These are phyloP conservation scores for Mormyrus hasselquistii DNA, from an alignment of 2,797 vertebrate genomes.

Conservation along the genomic window DNA sequence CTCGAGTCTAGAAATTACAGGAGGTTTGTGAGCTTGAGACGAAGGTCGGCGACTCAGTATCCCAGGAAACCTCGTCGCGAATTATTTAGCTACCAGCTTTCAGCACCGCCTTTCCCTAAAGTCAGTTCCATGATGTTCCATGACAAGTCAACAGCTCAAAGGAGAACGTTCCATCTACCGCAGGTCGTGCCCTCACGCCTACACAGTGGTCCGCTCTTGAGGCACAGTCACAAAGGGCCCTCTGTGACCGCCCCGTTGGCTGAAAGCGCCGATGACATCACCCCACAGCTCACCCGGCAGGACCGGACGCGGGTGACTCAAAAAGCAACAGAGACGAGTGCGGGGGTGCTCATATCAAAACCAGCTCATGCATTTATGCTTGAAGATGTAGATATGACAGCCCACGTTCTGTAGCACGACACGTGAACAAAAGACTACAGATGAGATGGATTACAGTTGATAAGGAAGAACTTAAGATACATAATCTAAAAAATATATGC, in stretches of 20 bases:
- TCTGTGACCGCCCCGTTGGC: constrained; percentile 26
- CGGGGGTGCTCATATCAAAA: constrained; percentile 45
- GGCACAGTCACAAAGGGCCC: constrained; percentile 28
- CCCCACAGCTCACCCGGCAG: constrained; percentile 39
- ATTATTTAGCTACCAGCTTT: constrained; percentile 4
- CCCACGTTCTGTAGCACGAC: neutral
- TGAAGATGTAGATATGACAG: neutral
- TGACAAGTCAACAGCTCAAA: constrained; percentile 25
- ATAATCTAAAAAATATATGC: neutral
- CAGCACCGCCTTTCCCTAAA: constrained; percentile 31
- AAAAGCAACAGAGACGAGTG: constrained; percentile 45
- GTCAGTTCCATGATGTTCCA: constrained; percentile 33
- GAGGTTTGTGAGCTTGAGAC: neutral
- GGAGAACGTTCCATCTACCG: constrained; percentile 15
- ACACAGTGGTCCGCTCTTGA: constrained; percentile 18
- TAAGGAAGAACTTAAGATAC: neutral
- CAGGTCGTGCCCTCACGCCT: constrained; percentile 28
- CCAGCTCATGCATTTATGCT: neutral
- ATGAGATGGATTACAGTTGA: neutral
- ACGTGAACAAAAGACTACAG: neutral
- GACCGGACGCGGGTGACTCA: constrained; percentile 42
- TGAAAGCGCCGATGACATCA: constrained; percentile 48
- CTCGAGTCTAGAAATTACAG: neutral
- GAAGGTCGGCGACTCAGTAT: neutral
- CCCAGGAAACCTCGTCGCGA: neutral